Evolutionary conservation across 2,113 vertebrate species (phyloP), one percentile per base, ranked within the genome.

Genomic region (Andinoacara biseriatus): DNA sequence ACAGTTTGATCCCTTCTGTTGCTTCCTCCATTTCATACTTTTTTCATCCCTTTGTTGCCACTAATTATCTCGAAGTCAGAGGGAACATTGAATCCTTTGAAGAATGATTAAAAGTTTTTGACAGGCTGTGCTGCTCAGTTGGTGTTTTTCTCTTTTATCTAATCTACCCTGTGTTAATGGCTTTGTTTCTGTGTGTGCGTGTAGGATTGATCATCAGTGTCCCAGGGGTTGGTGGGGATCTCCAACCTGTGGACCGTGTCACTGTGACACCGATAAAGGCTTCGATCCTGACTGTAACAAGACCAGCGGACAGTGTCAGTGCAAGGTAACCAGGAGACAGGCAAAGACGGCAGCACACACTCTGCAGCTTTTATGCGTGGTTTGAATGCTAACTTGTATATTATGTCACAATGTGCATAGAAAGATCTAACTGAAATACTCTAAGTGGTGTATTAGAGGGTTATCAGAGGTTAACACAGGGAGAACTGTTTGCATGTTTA

Each of bases 161-260:
- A 10, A 60, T 40, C 60, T 38, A 56, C 22, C 58, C 15, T 54
- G 52, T 24, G 8, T 83, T 40, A 33, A 43, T 78, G 29, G 76
- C 62, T 63, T 18, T 57, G 31, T 15, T 13, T 82, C 57, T 82
- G 58, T 81, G 72, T 85, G 13, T 87, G 22, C 78, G 33, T 88
- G 31, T 56, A 99, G 98, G 95, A 97, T 97, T 90, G 97, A 99
- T 91, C 97, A 98, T 90, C 98, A 99, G 82, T 99, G 98, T 85
- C 98, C 98, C 0, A 96, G 97, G 81, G 98, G 98, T 17, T 99
- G 98, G 98, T 99, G 98, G 98, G 98, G 98, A 6, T 98, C 94
- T 91, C 97, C 97, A 1, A 96, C 96, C 60, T 99, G 98, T 14
- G 98, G 98, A 52, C 98, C 98, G 0, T 99, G 98, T 91, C 96